Conservation (phyloP, 2,888 invertebrate species). For the Abrostola tripartita region DNA sequence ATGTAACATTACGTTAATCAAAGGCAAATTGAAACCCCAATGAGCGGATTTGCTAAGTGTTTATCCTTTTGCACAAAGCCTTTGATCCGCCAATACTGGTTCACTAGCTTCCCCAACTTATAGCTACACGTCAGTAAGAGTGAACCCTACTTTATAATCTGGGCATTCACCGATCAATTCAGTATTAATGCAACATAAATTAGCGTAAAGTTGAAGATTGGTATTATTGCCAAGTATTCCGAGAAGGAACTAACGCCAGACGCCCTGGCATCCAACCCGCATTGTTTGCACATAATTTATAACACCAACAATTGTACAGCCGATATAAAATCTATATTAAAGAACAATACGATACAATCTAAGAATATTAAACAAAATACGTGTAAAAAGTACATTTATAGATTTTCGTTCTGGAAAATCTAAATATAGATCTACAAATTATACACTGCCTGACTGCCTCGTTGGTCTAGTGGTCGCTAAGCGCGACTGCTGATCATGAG, state of each 20-base stretch:
- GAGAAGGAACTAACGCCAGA: slow-evolving; percentile 41
- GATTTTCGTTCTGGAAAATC: slow-evolving; percentile 20
- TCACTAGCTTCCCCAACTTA: too few species aligned
- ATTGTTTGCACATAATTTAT: slow-evolving; percentile 56
- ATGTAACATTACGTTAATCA: too few species aligned
- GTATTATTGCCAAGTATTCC: slow-evolving; percentile 54
- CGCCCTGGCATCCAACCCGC: slow-evolving; percentile 50
- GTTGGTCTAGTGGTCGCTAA: too few species aligned
- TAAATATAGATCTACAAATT: slow-evolving; percentile 7
- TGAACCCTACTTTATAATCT: slow-evolving; percentile 24
- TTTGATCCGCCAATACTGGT: too few species aligned
- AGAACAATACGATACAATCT: slow-evolving; percentile 50
- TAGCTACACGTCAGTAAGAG: not conserved
- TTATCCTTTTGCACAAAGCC: too few species aligned
- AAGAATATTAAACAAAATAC: slow-evolving; percentile 51
- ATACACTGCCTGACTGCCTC: too few species aligned
- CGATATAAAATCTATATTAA: slow-evolving; percentile 17
- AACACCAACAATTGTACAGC: slow-evolving; percentile 41
- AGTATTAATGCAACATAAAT: slow-evolving; percentile 32
- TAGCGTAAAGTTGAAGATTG: slow-evolving; percentile 33
- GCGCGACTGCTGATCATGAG: too few species aligned
- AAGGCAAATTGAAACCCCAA: too few species aligned
- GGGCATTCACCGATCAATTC: slow-evolving; percentile 16
- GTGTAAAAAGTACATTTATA: slow-evolving; percentile 24
- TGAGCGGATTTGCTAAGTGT: too few species aligned